A percentile compares a stretch with the other conserved stretches of the same genome.
phyloP scores from a whole-genome alignment of 1,140 invertebrate species.

The Drosophila nikananu region DNA sequence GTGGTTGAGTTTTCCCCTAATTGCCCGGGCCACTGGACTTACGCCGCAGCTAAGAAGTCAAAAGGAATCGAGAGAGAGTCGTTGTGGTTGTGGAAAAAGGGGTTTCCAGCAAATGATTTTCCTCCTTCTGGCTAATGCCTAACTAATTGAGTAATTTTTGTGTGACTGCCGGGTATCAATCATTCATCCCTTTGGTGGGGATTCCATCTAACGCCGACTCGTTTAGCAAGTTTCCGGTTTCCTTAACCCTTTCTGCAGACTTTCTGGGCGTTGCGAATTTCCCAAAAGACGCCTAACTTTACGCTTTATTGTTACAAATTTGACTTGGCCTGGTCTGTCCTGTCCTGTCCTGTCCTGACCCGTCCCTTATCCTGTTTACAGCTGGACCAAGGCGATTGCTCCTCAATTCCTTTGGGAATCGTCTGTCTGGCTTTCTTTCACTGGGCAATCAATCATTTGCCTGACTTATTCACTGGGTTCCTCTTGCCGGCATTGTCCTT shows the following conservation, averaged over 20 bases:
- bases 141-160: conserved; percentile 82
- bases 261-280: conserved; percentile 72
- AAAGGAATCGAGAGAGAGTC: conserved; percentile 6
- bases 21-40: conserved; percentile 66
- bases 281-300: conserved; percentile 70
- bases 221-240: conserved; percentile 54
- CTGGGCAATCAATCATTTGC: conserved; percentile 76
- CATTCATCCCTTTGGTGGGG: conserved; percentile 42
- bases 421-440: conserved; percentile 61
- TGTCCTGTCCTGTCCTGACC: conserved; percentile 23
- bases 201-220: conserved; percentile 37
- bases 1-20: conserved; percentile 72
- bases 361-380: conserved; percentile 65
- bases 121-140: conserved; percentile 63
- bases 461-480: conserved; percentile 58
- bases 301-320: conserved; percentile 82
- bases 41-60: conserved; percentile 39
- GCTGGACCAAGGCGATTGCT: conserved; percentile 34
- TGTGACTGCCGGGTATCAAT: conserved; percentile 72
- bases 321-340: conserved; percentile 33
- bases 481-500: conserved; percentile 38
- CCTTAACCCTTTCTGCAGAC: conserved; percentile 14
- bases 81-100: conserved; percentile 36
- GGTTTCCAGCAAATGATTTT: conserved; percentile 59
- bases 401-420: conserved; percentile 64